phyloP scores from a whole-genome alignment of 1,140 invertebrate species.

The Cherax destructor region DNA sequence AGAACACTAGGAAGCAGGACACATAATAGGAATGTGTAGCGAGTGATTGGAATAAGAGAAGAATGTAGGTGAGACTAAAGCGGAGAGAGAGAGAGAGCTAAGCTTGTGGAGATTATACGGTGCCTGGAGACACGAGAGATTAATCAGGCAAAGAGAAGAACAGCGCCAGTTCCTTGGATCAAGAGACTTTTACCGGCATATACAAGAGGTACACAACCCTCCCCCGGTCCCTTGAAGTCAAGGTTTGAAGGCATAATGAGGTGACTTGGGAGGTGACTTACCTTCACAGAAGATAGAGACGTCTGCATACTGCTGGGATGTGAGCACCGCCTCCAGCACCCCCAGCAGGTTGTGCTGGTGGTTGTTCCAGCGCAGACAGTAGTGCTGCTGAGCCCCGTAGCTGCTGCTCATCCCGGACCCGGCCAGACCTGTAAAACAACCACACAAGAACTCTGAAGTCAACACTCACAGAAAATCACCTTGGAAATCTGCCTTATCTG shows the following conservation, averaged over 20 bases:
- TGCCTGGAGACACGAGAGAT: too few relatives aligned
- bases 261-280: not conserved
- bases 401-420: slow-evolving; percentile 66
- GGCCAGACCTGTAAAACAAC: slow-evolving; percentile 35
- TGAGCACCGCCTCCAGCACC: slow-evolving; percentile 91
- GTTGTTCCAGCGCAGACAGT: slow-evolving; percentile 93
- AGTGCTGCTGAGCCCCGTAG: slow-evolving; percentile 81
- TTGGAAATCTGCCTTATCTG: too few relatives aligned
- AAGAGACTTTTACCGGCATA: too few relatives aligned
- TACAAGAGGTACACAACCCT: not conserved
- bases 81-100: too few relatives aligned
- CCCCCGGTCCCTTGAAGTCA: not conserved
- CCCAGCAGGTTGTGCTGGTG: slow-evolving; percentile 92
- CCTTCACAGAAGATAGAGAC: slow-evolving; percentile 94
- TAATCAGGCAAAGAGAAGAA: not conserved
- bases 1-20: too few relatives aligned
- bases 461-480: too few relatives aligned
- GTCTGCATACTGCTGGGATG: slow-evolving; percentile 94
- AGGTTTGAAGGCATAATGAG: not conserved
- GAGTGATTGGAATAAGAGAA: too few relatives aligned
- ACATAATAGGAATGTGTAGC: too few relatives aligned
- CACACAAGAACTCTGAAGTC: too few relatives aligned
- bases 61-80: too few relatives aligned
- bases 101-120: too few relatives aligned
- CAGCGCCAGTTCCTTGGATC: not conserved